Evolutionary conservation across 2,113 vertebrate genomes (phyloP), one percentile per base, ranked within the genome.

Genomic region (Thamnaconus septentrionalis): DNA sequence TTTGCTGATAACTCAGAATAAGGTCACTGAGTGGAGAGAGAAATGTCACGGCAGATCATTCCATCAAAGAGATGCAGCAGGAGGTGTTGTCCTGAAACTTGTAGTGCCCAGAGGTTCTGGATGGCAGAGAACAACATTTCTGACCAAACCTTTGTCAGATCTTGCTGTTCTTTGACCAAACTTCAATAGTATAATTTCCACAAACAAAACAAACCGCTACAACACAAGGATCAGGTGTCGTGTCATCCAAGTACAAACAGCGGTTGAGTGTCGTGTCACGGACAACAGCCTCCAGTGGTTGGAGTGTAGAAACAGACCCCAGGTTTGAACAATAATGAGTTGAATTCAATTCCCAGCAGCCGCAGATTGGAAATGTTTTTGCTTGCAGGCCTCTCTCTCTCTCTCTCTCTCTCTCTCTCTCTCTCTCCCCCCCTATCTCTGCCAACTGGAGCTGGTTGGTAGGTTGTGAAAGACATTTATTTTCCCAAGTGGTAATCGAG

Each of bases 321-420:
- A 40, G 8, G 8, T 53, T 56, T 8, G 70, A 76, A 80, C 81
- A 84, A 72, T 73, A 66, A 65, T 56, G 78, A 87, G 73, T 77
- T 64, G 71, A 41, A 62, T 69, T 74, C 49, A 31, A 31, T 64
- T 69, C 55, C 63, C 61, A 66, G 58, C 55, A 61, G 75, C 64
- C 71, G 55, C 72, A 71, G 51, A 57, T 63, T 80, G 68, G 47
- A 50, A 73, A 64, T 43, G 44, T 55, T 73, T 59, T 45, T 45
- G 12, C 50, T 69, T 72, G 53, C 41, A 12, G 8, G 18, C 18
- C 18, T 31, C 18, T 31, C 18, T 31, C 18, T 31, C 18, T 31
- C 18, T 31, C 18, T 31, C 18, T 31, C 18, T 31, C 18, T 31
- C 18, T 31, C 18, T 31, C 18, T 31, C 18, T 31, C 18, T 31